Percentiles rank a stretch among this genome's conserved stretches.
Evolutionary conservation across 2,113 vertebrate species (phyloP).

Genomic region (Origma solitaria): DNA sequence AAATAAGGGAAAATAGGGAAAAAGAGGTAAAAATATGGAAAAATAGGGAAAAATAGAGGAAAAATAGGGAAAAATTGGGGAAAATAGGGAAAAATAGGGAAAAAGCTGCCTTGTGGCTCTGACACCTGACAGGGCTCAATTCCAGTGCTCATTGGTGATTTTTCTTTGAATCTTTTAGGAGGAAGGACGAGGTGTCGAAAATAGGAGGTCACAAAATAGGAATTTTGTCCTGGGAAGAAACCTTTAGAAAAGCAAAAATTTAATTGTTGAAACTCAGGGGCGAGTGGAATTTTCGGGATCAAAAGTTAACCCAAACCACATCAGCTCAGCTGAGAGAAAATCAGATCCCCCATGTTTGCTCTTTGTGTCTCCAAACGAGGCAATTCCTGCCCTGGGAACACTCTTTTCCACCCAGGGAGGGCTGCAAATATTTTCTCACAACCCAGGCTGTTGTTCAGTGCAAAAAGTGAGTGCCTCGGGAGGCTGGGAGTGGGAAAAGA

Average conservation of each 20-base stretch:
- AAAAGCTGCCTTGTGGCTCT: neutral
- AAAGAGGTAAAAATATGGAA: too few relatives aligned
- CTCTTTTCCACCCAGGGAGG: neutral
- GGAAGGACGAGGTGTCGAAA: neutral
- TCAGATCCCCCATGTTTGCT: neutral
- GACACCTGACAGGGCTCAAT: neutral
- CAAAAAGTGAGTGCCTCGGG: neutral
- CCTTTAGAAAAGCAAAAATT: neutral
- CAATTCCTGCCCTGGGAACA: neutral
- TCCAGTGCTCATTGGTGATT: fast-evolving
- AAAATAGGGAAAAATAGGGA: neutral
- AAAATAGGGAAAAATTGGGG: neutral
- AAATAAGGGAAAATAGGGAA: neutral
- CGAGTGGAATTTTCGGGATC: neutral
- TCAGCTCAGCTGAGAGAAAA: neutral
- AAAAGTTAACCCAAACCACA: neutral
- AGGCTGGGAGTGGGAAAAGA: neutral
- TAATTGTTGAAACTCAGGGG: fast-evolving
- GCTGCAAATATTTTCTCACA: neutral
- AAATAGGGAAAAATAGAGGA: neutral
- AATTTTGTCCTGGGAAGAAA: neutral
- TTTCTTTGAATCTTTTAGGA: neutral
- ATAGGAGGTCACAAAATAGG: fast-evolving
- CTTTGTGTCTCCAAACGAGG: neutral
- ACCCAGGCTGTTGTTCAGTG: neutral